Evolutionary conservation across 2,797 vertebrate genomes (phyloP), one percentile per base, ranked within the genome.

Genomic region (Macropodus opercularis): DNA sequence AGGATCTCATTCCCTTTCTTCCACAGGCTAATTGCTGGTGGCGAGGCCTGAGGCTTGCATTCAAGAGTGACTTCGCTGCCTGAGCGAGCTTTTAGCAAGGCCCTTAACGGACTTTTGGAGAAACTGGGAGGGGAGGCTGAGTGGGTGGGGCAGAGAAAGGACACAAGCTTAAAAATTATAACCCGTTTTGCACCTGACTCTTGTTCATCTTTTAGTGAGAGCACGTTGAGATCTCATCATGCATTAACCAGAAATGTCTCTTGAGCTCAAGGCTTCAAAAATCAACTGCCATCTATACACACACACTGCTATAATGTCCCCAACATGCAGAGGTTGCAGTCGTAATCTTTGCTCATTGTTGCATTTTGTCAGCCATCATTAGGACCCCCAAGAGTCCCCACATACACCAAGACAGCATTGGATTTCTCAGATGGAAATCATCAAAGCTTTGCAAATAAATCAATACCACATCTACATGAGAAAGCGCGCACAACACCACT

Each of bases 41-140:
- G 96, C 36, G 94, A 95, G 77, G 96, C 95, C 91, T 91, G 92
- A 54, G 96, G 96, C 83, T 94, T 95, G 90, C 96, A 98, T 81
- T 96, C 94, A 79, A 98, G 92, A 84, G 87, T 93, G 84, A 96
- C 95, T 76, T 94, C 90, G 50, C 93, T 95, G 82, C 96, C 94
- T 44, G 92, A 92, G 39, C 94, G 94, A 58, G 94, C 95, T 85
- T 96, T 96, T 81, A 96, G 89, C 87, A 95, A 51, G 47, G 85
- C 80, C 75, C 84, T 95, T 92, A 97, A 90, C 15, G 94, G 94
- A 70, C 85, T 95, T 87, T 89, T 94, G 63, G 95, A 94, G 91
- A 98, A 98, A 85, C 93, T 95, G 39, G 96, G 96, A 69, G 96
- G 91, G 59, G 95, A 95, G 18, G 96, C 96, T 98, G 71, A 27